Conservation (phyloP, 2,113 vertebrate species). For the Suricata suricatta region DNA sequence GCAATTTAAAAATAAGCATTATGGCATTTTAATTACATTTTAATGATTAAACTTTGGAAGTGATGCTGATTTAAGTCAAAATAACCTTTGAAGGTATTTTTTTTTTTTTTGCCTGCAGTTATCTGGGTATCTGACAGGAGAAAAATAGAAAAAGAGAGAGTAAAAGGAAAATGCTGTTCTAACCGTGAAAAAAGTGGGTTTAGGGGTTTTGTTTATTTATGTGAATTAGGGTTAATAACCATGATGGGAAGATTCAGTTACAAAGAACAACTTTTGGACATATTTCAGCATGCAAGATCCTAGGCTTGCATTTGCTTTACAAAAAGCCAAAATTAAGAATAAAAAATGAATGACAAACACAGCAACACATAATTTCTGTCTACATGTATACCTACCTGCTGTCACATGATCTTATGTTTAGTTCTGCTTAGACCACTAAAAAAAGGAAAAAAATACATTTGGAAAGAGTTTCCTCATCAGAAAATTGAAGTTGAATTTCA, state of each 20-base stretch:
- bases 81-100: neutral
- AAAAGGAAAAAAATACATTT: neutral
- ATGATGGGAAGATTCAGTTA: neutral
- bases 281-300: neutral
- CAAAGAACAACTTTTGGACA: neutral
- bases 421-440: neutral
- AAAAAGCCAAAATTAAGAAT: neutral
- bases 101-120: neutral
- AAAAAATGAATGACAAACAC: neutral
- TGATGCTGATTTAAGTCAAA: conserved; percentile 33
- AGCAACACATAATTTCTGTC: neutral
- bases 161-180: neutral
- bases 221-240: neutral
- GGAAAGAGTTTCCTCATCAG: neutral
- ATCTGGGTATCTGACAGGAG: neutral
- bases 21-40: conserved; percentile 47
- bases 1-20: conserved; percentile 35
- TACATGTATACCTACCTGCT: neutral
- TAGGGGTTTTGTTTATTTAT: neutral
- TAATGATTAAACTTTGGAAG: conserved; percentile 6
- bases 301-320: neutral
- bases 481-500: neutral
- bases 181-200: neutral
- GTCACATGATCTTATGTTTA: neutral
- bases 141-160: neutral